Evolutionary conservation across 2,888 invertebrate species (phyloP), one percentile per base, ranked within the genome.

Genomic region (Ischnura elegans): DNA sequence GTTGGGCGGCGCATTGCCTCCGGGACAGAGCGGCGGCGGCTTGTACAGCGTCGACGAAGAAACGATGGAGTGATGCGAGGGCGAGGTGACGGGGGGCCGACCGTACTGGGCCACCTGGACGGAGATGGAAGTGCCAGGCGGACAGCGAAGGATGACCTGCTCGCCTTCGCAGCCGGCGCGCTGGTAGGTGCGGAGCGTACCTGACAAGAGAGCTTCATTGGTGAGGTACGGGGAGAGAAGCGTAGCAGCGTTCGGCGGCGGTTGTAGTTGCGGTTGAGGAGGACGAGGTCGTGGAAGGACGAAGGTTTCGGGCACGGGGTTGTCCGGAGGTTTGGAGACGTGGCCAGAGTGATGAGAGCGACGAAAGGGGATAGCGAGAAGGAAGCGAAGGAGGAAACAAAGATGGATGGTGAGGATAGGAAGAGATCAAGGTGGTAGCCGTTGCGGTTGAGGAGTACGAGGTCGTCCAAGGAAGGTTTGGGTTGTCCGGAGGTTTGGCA

Each of bases 151-250:
- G 93, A 97, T 97, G 95, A 99, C 97, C 96, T 97, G 97, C 95
- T 99, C 98, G 94, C 98, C 98, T 96, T 99, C 99, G 96, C 99
- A 99, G 93, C 98, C 98, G 93, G 98, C 98, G 94, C 98, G 97
- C 95, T 99, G 98, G 96, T 98, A 98, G 87, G 98, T 99, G 95
- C 98, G 97, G 95, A 99, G 97, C 51, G 99, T 99, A 95, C 98
- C 98, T 95, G 98, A 97, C 95, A 99, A 97, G 95, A 99, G 97
- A 95, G 98, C 99, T 99, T 76, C 29, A 76, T 76, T 76, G 76
- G 76, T 76, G 76, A 76, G 76, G 76, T 13, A 2, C 10, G 76
- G 76, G 25, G 3, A 61, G 16, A 66, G 66, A 29, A 29, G 16
- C 61, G 61, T n/a, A n/a, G n/a, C n/a, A n/a, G 76, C 25, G 13